phyloP scores from a whole-genome alignment of 2,888 invertebrate species.

The Augochlorella aurata region DNA sequence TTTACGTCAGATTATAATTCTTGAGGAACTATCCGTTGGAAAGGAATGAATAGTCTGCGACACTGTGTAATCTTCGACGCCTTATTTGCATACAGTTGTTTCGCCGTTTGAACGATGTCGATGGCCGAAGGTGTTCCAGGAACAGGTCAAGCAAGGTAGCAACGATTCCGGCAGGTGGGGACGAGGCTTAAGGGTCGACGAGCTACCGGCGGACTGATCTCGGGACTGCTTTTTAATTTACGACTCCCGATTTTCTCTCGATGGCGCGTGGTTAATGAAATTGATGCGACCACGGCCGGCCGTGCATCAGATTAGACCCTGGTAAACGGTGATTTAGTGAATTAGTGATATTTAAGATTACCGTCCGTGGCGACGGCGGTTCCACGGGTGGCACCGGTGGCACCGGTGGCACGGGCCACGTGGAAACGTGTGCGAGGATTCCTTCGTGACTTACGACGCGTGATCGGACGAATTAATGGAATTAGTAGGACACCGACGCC shows the following conservation, averaged over 20 bases:
- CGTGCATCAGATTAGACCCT: slow-evolving; percentile 46
- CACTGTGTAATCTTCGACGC: too few relatives aligned
- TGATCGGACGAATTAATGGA: slow-evolving; percentile 45
- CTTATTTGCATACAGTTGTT: too few relatives aligned
- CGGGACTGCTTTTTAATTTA: slow-evolving; percentile 54
- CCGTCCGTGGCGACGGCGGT: neutral
- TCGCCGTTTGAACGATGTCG: neutral
- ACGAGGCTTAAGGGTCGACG: slow-evolving; percentile 35
- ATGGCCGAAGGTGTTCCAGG: neutral
- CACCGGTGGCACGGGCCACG: slow-evolving; percentile 38
- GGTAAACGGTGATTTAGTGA: slow-evolving; percentile 51
- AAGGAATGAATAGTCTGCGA: too few relatives aligned
- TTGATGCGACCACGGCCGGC: slow-evolving; percentile 43
- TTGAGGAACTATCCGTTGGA: too few relatives aligned
- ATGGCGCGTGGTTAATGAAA: slow-evolving; percentile 51
- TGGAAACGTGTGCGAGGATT: slow-evolving; percentile 4
- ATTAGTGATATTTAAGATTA: slow-evolving; percentile 59
- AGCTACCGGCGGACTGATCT: slow-evolving; percentile 49
- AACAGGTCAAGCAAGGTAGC: slow-evolving; percentile 2
- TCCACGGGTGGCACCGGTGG: neutral
- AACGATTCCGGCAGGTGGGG: slow-evolving; percentile 10
- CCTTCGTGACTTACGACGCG: slow-evolving; percentile 18
- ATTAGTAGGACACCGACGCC: slow-evolving; percentile 19
- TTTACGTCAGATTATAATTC: too few relatives aligned
- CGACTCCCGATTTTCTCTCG: slow-evolving; percentile 51